Percentiles rank a stretch among this genome's conserved stretches.
phyloP scores from a whole-genome alignment of 2,797 vertebrate species.

The Sciurus carolinensis region DNA sequence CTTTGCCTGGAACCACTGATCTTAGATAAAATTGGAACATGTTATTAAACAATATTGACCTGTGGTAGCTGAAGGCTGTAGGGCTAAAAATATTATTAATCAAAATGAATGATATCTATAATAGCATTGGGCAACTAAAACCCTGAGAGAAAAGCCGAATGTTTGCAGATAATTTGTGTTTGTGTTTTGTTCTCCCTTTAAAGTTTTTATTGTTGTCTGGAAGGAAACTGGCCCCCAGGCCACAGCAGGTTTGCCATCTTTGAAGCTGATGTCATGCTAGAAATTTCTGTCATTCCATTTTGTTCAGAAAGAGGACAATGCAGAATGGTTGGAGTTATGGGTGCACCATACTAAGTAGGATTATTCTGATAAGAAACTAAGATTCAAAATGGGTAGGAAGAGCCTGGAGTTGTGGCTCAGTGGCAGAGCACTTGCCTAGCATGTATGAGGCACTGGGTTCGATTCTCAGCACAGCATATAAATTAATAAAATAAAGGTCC shows the following conservation, averaged over 20 bases:
- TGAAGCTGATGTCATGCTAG: neutral
- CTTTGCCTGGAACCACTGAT: slow-evolving; percentile 77
- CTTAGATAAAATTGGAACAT: slow-evolving; percentile 73
- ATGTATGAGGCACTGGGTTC: no score
- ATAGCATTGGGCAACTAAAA: neutral
- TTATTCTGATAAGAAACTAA: neutral
- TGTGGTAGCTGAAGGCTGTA: slow-evolving; percentile 45
- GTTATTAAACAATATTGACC: slow-evolving; percentile 85
- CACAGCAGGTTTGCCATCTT: neutral
- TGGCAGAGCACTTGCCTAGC: no score
- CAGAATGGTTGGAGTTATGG: neutral
- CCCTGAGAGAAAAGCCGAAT: neutral
- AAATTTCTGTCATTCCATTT: neutral
- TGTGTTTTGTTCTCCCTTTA: neutral
- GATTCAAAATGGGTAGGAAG: neutral
- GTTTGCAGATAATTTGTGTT: neutral
- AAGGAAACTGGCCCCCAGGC: neutral
- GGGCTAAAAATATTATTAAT: slow-evolving; percentile 62
- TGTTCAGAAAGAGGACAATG: neutral
- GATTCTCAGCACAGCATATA: no score
- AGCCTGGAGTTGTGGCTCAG: no score
- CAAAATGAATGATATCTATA: slow-evolving; percentile 32
- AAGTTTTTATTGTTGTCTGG: neutral
- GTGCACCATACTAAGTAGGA: neutral
- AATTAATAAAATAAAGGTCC: no score